Evolutionary conservation across 2,797 vertebrate species (phyloP).

Genomic region (Lagocephalus sceleratus): DNA sequence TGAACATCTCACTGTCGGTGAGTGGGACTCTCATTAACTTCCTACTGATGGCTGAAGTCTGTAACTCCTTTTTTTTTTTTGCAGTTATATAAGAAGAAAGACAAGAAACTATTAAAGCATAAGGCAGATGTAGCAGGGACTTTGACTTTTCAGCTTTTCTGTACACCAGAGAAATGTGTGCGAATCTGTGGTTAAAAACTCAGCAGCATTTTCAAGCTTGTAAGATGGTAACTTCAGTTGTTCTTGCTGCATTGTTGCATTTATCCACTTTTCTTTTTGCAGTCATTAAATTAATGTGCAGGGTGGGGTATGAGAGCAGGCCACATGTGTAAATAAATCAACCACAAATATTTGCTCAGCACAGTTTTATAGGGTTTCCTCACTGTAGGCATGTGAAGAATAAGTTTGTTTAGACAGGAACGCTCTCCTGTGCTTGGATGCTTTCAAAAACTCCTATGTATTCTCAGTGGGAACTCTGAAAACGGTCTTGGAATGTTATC

Average conservation of each 20-base stretch:
- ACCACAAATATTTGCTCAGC: background rate
- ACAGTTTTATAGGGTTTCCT: background rate
- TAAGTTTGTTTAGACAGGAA: no score
- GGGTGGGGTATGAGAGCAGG: background rate
- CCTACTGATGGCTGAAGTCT: slow-evolving; percentile 17
- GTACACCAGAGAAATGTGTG: background rate
- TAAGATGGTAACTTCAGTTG: no score
- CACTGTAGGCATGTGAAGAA: no score
- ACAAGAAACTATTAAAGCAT: background rate
- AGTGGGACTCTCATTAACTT: slow-evolving; percentile 55
- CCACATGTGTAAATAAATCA: background rate
- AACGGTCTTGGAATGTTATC: no score
- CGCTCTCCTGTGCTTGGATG: no score
- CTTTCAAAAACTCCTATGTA: no score
- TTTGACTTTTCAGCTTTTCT: background rate
- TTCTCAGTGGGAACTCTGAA: no score
- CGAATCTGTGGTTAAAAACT: background rate
- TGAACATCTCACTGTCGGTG: slow-evolving; percentile 96
- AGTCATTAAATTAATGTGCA: background rate
- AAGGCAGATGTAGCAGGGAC: background rate
- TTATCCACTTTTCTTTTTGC: background rate
- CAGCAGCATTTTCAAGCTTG: no score
- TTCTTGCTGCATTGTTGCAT: no score
- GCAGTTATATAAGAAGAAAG: background rate
- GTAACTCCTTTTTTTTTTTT: slow-evolving; percentile 14